Evolutionary conservation across 2,888 invertebrate species (phyloP).

Genomic region (Drosophila paramelanica): DNA sequence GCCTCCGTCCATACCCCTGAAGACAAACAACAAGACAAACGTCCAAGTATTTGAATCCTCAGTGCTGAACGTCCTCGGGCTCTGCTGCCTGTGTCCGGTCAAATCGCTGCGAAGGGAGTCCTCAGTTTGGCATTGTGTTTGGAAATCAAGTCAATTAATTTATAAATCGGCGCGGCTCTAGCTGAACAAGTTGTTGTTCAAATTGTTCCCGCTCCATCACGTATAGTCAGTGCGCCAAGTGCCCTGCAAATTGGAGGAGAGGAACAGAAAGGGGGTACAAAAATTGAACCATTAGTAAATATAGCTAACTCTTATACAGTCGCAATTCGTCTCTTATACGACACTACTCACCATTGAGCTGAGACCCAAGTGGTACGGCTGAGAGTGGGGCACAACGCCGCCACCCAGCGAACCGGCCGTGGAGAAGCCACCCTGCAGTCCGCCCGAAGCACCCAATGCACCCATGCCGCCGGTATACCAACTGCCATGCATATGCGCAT

Average conservation of each 20-base stretch:
- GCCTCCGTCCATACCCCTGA: neutral
- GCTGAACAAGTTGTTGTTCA: slow-evolving; percentile 85
- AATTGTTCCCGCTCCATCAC: slow-evolving; percentile 89
- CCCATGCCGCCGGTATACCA: slow-evolving; percentile 88
- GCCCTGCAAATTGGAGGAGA: slow-evolving; percentile 86
- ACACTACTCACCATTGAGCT: slow-evolving; percentile 88
- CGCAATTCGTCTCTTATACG: slow-evolving; percentile 13
- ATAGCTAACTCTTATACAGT: slow-evolving; percentile 17
- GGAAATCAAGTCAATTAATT: slow-evolving; percentile 48
- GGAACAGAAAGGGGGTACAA: slow-evolving; percentile 27
- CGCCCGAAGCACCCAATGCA: slow-evolving; percentile 87
- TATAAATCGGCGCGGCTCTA: slow-evolving; percentile 62
- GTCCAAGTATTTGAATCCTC: slow-evolving; percentile 1
- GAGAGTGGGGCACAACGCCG: slow-evolving; percentile 88
- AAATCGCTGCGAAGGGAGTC: slow-evolving; percentile 51
- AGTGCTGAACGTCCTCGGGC: slow-evolving; percentile 22
- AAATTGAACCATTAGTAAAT: slow-evolving; percentile 38
- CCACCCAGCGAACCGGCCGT: slow-evolving; percentile 88
- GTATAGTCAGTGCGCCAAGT: slow-evolving; percentile 97
- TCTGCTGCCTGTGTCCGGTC: slow-evolving; percentile 15
- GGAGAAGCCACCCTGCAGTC: slow-evolving; percentile 87
- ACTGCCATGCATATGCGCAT: slow-evolving; percentile 88
- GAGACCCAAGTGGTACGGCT: slow-evolving; percentile 89
- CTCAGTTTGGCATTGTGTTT: slow-evolving; percentile 79
- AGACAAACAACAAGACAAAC: neutral